Conservation (phyloP, 2,888 invertebrate species). For the Schizaphis graminum region DNA sequence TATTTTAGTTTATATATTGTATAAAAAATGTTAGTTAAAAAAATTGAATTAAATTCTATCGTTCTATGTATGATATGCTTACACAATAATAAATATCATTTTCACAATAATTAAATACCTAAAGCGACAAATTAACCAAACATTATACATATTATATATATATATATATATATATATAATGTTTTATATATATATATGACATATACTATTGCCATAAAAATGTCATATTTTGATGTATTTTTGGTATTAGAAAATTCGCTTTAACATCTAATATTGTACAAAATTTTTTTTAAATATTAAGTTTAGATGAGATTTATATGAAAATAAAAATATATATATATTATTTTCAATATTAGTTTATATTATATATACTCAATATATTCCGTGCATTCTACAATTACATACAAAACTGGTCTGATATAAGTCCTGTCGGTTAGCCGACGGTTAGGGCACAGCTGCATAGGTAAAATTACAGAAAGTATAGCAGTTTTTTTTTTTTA, state of each 20-base stretch:
- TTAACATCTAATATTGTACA: background rate
- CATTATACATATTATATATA: no score
- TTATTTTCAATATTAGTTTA: background rate
- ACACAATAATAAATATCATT: background rate
- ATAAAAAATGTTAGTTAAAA: no score
- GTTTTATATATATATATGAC: no score
- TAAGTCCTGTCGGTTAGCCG: background rate
- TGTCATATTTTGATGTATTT: background rate
- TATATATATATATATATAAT: no score
- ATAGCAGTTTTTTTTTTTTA: background rate
- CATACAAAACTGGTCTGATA: slow-evolving; percentile 22
- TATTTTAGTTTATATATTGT: background rate
- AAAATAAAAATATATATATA: background rate
- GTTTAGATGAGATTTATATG: background rate
- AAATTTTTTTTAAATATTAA: background rate
- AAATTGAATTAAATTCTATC: background rate
- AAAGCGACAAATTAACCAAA: background rate
- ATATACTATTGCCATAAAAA: background rate
- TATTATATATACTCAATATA: background rate
- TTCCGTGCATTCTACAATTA: background rate
- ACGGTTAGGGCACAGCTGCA: slow-evolving; percentile 32
- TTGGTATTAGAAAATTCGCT: background rate
- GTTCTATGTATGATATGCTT: background rate
- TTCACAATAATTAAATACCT: background rate
- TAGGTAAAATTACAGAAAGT: slow-evolving; percentile 12